Evolutionary conservation across 2,113 vertebrate genomes (phyloP).

Genomic region (Ctenodactylus gundi): DNA sequence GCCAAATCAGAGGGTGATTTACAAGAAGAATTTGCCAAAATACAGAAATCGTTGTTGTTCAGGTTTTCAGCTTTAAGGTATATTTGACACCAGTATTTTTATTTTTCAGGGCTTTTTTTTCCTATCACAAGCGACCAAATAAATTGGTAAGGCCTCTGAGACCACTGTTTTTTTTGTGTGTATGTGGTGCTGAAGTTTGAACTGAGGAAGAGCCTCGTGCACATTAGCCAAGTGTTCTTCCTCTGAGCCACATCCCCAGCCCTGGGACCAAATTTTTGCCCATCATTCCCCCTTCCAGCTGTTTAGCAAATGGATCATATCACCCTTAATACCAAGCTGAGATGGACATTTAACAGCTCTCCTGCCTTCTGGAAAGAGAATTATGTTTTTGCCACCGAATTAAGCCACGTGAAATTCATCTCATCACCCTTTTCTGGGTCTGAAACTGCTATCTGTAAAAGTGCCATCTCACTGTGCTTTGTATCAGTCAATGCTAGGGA

Average conservation of each 20-base stretch:
- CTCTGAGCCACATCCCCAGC: neutral
- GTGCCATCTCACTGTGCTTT: slow-evolving; percentile 75
- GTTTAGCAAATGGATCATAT: slow-evolving; percentile 15
- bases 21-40: slow-evolving; percentile 66
- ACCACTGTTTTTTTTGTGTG: neutral
- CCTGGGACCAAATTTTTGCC: slow-evolving; percentile 12
- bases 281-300: neutral
- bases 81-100: slow-evolving; percentile 39
- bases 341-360: neutral
- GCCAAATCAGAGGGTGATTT: slow-evolving; percentile 38
- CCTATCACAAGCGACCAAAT: slow-evolving; percentile 55
- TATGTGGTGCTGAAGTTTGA: neutral
- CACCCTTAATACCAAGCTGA: neutral
- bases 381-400: slow-evolving; percentile 58
- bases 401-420: slow-evolving; percentile 49
- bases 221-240: neutral
- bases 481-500: slow-evolving; percentile 70
- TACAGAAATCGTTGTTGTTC: slow-evolving; percentile 35
- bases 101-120: neutral
- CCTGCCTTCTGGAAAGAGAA: neutral
- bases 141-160: slow-evolving; percentile 13
- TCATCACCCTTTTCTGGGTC: slow-evolving; percentile 48
- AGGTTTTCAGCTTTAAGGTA: slow-evolving; percentile 77
- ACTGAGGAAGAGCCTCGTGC: neutral
- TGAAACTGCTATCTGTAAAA: slow-evolving; percentile 74